These are phyloP conservation scores for Neoscelio sp. DNA, from an alignment of 2,888 invertebrate species.

Conservation along the genomic window DNA sequence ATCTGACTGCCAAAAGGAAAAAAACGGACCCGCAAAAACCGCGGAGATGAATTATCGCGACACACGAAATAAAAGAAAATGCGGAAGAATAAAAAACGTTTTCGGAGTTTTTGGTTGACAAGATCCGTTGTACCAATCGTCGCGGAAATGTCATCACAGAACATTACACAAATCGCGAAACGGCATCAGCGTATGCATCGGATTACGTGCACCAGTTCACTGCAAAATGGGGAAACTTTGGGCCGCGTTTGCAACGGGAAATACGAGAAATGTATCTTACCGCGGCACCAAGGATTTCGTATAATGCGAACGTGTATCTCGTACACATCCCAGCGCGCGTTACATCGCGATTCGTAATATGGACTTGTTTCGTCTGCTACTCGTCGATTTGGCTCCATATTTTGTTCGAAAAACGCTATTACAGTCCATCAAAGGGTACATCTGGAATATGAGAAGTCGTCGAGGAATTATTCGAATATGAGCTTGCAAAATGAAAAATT, in stretches of 20 bases:
- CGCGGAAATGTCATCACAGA: slow-evolving; percentile 63
- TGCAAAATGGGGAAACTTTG: slow-evolving; percentile 77
- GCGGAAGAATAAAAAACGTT: slow-evolving; percentile 25
- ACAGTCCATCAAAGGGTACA: slow-evolving; percentile 11
- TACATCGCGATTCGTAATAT: slow-evolving; percentile 50
- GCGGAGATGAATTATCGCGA: slow-evolving; percentile 32
- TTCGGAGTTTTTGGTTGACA: slow-evolving; percentile 49
- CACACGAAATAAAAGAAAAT: neutral
- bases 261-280: slow-evolving; percentile 70
- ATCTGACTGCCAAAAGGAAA: neutral
- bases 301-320: slow-evolving; percentile 52
- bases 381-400: slow-evolving; percentile 7
- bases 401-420: slow-evolving; percentile 28
- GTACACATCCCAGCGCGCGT: slow-evolving; percentile 25
- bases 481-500: slow-evolving; percentile 11
- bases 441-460: slow-evolving; percentile 22
- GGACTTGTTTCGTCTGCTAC: slow-evolving; percentile 40
- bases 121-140: slow-evolving; percentile 56
- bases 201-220: slow-evolving; percentile 80
- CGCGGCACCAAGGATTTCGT: slow-evolving; percentile 46
- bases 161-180: slow-evolving; percentile 65
- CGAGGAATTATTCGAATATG: neutral
- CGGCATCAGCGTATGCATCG: slow-evolving; percentile 72
- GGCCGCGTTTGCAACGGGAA: slow-evolving; percentile 44
- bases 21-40: no score